These are phyloP conservation scores for Phaonia tiefii DNA, from an alignment of 2,888 invertebrate species.

Conservation along the genomic window DNA sequence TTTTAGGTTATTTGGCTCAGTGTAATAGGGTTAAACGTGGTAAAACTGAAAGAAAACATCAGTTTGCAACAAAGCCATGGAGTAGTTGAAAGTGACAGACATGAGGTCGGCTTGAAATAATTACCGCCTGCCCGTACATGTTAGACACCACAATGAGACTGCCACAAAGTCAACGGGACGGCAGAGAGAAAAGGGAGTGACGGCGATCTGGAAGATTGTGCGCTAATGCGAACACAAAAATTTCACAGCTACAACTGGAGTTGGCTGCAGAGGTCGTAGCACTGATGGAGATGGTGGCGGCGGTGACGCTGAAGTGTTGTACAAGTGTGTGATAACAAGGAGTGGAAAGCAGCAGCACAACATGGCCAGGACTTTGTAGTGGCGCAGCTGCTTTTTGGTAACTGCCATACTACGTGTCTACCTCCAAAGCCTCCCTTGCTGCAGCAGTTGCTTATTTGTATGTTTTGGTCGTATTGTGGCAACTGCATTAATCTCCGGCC, in stretches of 20 bases:
- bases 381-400: slow-evolving; percentile 65
- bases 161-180: slow-evolving; percentile 18
- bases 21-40: slow-evolving; percentile 49
- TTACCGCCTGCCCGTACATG: slow-evolving; percentile 68
- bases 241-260: slow-evolving; percentile 52
- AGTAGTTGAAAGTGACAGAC: slow-evolving; percentile 66
- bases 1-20: neutral
- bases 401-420: slow-evolving; percentile 30
- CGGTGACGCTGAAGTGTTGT: slow-evolving; percentile 41
- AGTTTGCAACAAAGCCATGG: slow-evolving; percentile 47
- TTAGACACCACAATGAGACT: slow-evolving; percentile 62
- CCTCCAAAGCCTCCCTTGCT: neutral
- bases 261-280: slow-evolving; percentile 2
- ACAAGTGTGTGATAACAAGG: slow-evolving; percentile 63
- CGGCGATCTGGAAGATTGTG: neutral
- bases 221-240: slow-evolving; percentile 29
- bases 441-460: no score
- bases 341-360: slow-evolving; percentile 65
- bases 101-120: slow-evolving; percentile 69
- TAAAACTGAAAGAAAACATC: slow-evolving; percentile 48
- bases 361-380: slow-evolving; percentile 65
- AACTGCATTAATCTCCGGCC: neutral
- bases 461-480: neutral
- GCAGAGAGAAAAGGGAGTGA: neutral
- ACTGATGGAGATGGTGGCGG: slow-evolving; percentile 38